Evolutionary conservation across 2,797 vertebrate genomes (phyloP).

Genomic region (Echiichthys vipera): DNA sequence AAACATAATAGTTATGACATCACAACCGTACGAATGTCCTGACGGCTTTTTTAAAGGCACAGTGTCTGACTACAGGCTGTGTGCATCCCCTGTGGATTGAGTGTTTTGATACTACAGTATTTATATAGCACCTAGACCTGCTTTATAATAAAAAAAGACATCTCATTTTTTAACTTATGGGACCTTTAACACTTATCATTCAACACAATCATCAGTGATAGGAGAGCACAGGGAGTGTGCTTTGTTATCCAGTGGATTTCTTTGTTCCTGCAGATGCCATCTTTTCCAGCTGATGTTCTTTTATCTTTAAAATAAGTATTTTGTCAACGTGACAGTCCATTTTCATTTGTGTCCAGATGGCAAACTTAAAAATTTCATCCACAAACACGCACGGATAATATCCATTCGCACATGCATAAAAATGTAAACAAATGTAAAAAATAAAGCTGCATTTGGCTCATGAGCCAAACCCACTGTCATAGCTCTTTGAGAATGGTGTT

Average conservation of each 20-base stretch:
- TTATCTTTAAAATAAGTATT: conserved; percentile 58
- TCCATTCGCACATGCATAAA: conserved; percentile 38
- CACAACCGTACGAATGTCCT: no score
- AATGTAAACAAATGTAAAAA: conserved; percentile 53
- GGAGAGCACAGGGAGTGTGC: conserved; percentile 21
- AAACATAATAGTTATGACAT: no score
- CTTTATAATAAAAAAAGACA: no score
- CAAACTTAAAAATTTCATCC: conserved; percentile 34
- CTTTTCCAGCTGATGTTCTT: conserved; percentile 32
- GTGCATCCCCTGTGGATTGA: no score
- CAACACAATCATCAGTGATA: conserved; percentile 31
- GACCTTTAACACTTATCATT: conserved; percentile 35
- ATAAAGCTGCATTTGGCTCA: conserved; percentile 20
- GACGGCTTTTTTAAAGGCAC: no score
- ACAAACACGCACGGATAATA: conserved; percentile 29
- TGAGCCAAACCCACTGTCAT: conserved; percentile 15
- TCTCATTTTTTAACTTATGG: no score
- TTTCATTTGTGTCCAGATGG: conserved; percentile 55
- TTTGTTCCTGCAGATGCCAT: neutral
- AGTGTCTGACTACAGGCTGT: no score
- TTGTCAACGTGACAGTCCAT: conserved; percentile 48
- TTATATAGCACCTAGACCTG: no score
- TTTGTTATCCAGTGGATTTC: conserved; percentile 17
- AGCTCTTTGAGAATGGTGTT: conserved; percentile 8
- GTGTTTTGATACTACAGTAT: no score